Evolutionary conservation across 2,113 vertebrate species (phyloP).

Genomic region (Rhynchopsitta pachyrhyncha): DNA sequence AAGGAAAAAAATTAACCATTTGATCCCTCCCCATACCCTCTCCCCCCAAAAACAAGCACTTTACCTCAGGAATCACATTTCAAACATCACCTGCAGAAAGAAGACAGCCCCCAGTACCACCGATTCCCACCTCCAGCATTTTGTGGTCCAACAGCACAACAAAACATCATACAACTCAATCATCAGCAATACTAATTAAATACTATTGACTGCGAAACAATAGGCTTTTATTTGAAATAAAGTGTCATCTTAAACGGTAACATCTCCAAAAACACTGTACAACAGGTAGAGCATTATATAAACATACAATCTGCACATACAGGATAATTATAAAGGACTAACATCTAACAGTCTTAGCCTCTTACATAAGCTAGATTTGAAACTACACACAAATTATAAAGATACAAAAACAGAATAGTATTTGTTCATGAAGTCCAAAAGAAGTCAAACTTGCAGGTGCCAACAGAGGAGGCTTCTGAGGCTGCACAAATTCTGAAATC

Average conservation of each 20-base stretch:
- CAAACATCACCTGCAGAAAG: conserved; percentile 78
- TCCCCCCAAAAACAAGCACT: conserved; percentile 69
- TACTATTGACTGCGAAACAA: conserved; percentile 71
- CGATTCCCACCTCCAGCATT: conserved; percentile 64
- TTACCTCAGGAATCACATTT: conserved; percentile 81
- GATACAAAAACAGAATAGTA: conserved; percentile 61
- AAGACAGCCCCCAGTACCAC: conserved; percentile 69
- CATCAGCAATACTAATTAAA: conserved; percentile 68
- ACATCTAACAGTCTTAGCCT: conserved; percentile 62
- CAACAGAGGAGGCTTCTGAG: conserved; percentile 51
- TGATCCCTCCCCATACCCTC: conserved; percentile 51
- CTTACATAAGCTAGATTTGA: conserved; percentile 28
- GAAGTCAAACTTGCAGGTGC: conserved; percentile 55
- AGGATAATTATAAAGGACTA: conserved; percentile 52
- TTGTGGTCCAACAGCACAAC: conserved; percentile 57
- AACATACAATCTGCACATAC: conserved; percentile 75
- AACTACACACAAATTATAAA: conserved; percentile 61
- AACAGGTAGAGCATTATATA: conserved; percentile 62
- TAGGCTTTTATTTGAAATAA: conserved; percentile 74
- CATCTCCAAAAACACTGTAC: conserved; percentile 77
- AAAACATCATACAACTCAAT: conserved; percentile 66
- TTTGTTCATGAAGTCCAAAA: conserved; percentile 70
- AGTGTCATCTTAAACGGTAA: conserved; percentile 71
- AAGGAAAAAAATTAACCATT: conserved; percentile 34
- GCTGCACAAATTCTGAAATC: conserved; percentile 55